These are phyloP conservation scores for Caenorhabditis auriculariae DNA, from an alignment of 2,888 invertebrate genomes.

Conservation along the genomic window DNA sequence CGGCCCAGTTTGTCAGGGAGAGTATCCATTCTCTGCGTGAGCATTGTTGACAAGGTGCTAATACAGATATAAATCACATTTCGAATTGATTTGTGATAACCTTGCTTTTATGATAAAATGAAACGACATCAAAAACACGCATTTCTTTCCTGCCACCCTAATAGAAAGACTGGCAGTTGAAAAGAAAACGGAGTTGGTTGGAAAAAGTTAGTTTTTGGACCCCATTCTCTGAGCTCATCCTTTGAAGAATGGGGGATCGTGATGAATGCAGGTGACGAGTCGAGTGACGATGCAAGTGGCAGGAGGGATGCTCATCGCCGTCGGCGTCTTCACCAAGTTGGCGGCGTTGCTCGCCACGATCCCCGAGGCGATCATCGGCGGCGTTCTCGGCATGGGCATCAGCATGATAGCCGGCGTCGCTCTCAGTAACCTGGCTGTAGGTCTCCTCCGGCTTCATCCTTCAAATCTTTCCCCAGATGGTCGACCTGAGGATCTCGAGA, in stretches of 20 bases:
- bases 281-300: constrained; percentile 55
- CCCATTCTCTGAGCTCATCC: background rate
- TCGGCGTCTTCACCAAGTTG: constrained; percentile 38
- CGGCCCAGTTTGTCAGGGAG: too few species aligned
- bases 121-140: too few species aligned
- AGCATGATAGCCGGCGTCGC: constrained; percentile 57
- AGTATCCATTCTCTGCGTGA: too few species aligned
- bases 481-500: constrained; percentile 35
- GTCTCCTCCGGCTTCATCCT: constrained; percentile 34
- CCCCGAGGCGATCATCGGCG: constrained; percentile 55
- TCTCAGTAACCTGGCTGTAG: constrained; percentile 47
- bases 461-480: constrained; percentile 11
- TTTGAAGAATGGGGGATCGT: background rate
- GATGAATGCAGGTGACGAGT: constrained; percentile 43
- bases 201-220: too few species aligned
- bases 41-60: too few species aligned
- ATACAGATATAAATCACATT: too few species aligned
- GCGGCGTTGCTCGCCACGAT: constrained; percentile 56
- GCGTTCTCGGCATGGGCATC: constrained; percentile 54
- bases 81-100: too few species aligned
- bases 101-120: too few species aligned
- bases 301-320: constrained; percentile 31
- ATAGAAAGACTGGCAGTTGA: too few species aligned
- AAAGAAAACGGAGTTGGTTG: too few species aligned
- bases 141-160: too few species aligned